These are phyloP conservation scores for Drosophila hydei DNA, from an alignment of 1,140 invertebrate species.

Conservation along the genomic window DNA sequence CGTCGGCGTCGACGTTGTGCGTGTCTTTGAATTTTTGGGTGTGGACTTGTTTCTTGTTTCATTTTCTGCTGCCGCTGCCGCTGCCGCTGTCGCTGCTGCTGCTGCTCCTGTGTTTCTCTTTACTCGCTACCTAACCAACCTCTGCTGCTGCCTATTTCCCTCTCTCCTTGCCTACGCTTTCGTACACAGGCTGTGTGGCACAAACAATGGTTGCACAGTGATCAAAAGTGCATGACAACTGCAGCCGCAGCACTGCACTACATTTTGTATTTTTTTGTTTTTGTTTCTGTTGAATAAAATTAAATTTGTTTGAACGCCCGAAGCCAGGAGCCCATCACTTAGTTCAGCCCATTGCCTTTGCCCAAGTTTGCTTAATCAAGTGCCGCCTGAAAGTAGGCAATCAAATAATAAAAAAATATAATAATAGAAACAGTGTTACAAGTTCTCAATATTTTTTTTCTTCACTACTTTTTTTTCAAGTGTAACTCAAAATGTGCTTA, in stretches of 20 bases:
- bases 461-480: conserved; percentile 37
- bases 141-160: conserved; percentile 2
- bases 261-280: conserved; percentile 42
- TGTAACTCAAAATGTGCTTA: conserved; percentile 17
- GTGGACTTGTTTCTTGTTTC: conserved; percentile 79
- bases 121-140: conserved; percentile 1
- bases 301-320: not conserved
- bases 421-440: conserved; percentile 8
- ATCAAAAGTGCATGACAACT: conserved; percentile 35
- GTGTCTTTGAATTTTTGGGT: conserved; percentile 81
- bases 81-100: conserved; percentile 28
- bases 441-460: too few species aligned
- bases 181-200: conserved; percentile 3
- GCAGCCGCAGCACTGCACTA: conserved; percentile 25
- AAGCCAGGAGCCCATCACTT: not conserved
- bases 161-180: not conserved
- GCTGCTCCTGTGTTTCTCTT: conserved; percentile 17
- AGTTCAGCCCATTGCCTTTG: not conserved
- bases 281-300: conserved; percentile 9
- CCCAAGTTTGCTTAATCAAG: conserved; percentile 21
- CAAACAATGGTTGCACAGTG: conserved; percentile 15
- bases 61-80: conserved; percentile 45
- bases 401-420: conserved; percentile 1
- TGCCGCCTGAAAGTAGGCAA: conserved; percentile 35
- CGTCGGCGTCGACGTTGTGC: conserved; percentile 55